phyloP scores from a whole-genome alignment of 2,888 invertebrate genomes.

The Synanthedon myopaeformis region DNA sequence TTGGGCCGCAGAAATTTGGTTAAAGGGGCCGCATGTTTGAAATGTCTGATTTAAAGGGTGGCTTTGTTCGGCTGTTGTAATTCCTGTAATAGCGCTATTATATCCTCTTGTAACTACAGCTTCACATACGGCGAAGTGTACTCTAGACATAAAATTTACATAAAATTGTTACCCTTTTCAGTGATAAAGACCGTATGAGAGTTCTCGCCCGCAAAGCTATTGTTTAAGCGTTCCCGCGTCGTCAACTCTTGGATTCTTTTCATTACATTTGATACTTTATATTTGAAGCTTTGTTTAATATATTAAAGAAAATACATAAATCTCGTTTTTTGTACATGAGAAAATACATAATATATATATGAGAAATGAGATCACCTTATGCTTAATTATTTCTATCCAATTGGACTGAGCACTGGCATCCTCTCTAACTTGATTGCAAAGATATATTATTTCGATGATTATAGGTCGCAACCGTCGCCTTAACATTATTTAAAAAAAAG shows the following conservation, averaged over 20 bases:
- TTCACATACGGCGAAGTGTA: slow-evolving; percentile 36
- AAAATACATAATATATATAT: too few relatives aligned
- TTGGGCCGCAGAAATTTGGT: too few relatives aligned
- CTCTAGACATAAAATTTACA: slow-evolving; percentile 27
- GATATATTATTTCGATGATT: too few relatives aligned
- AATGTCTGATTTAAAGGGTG: not conserved
- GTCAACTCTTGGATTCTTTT: slow-evolving; percentile 13
- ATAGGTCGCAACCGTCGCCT: not conserved
- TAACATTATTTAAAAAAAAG: too few relatives aligned
- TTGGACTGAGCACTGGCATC: too few relatives aligned
- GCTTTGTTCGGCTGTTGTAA: slow-evolving; percentile 21
- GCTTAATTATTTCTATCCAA: too few relatives aligned
- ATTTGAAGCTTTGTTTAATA: slow-evolving; percentile 1
- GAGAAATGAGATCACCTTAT: too few relatives aligned
- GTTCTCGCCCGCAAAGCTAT: slow-evolving; percentile 17
- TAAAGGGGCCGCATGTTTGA: too few relatives aligned
- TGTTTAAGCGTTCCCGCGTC: slow-evolving; percentile 8
- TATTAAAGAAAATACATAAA: not conserved
- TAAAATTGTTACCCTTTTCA: slow-evolving; percentile 26
- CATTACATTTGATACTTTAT: slow-evolving; percentile 14
- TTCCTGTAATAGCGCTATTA: slow-evolving; percentile 51
- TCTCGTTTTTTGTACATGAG: too few relatives aligned
- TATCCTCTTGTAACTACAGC: slow-evolving; percentile 28
- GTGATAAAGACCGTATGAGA: slow-evolving; percentile 6
- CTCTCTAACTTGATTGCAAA: too few relatives aligned